Conservation (phyloP, 2,888 invertebrate genomes). For the Belgica antarctica region DNA sequence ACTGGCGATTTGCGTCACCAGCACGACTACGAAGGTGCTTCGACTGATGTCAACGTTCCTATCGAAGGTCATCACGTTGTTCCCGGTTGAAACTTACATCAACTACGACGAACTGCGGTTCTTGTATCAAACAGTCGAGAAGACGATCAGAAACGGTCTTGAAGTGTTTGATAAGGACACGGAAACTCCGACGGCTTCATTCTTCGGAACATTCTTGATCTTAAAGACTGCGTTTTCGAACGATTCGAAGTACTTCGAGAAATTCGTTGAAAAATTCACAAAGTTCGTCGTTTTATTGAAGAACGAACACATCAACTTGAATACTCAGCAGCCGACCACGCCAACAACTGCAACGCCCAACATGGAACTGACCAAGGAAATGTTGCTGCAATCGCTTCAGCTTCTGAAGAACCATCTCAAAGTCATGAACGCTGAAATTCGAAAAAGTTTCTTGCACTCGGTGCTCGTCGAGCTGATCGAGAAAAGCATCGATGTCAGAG, state of each 20-base stretch:
- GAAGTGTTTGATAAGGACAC: slow-evolving; percentile 82
- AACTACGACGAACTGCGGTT: slow-evolving; percentile 88
- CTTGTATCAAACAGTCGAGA: slow-evolving; percentile 86
- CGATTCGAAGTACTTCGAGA: slow-evolving; percentile 89
- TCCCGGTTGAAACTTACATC: slow-evolving; percentile 76
- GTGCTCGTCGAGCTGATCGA: slow-evolving; percentile 92
- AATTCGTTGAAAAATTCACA: slow-evolving; percentile 87
- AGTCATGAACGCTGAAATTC: slow-evolving; percentile 84
- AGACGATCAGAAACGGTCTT: slow-evolving; percentile 83
- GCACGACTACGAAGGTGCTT: slow-evolving; percentile 85
- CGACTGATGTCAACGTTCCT: slow-evolving; percentile 86
- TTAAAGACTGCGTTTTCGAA: slow-evolving; percentile 92
- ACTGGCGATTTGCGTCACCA: slow-evolving; percentile 82
- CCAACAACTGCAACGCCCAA: slow-evolving; percentile 50
- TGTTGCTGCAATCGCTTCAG: slow-evolving; percentile 83
- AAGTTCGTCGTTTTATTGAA: slow-evolving; percentile 85
- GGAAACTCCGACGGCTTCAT: slow-evolving; percentile 68
- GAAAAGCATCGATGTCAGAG: slow-evolving; percentile 88
- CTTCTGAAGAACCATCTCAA: slow-evolving; percentile 90
- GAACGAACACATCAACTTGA: slow-evolving; percentile 75
- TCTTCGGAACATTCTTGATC: slow-evolving; percentile 93
- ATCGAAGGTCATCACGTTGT: slow-evolving; percentile 82
- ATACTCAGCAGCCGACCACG: slow-evolving; percentile 57
- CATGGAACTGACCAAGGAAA: slow-evolving; percentile 59
- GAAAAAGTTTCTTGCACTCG: slow-evolving; percentile 88